Evolutionary conservation across 2,113 vertebrate genomes (phyloP).

Genomic region (Solea senegalensis): DNA sequence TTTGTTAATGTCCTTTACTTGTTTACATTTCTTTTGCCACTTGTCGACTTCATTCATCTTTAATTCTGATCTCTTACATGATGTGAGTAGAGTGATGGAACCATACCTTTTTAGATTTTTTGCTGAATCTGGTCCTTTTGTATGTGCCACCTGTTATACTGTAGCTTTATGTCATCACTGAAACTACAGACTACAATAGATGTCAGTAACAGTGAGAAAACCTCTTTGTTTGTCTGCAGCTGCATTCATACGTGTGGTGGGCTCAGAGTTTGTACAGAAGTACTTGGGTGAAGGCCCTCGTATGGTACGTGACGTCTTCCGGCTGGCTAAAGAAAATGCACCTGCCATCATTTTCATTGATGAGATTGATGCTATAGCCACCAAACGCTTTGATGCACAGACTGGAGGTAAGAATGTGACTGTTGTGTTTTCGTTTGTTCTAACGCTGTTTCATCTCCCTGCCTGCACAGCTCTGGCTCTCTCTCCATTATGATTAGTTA

Average conservation of each 20-base stretch:
- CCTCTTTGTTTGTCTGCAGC: constrained; percentile 73
- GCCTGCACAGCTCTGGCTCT: background rate
- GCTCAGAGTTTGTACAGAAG: constrained; percentile 97
- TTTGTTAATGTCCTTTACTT: too few species aligned
- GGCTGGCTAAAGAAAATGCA: constrained; percentile 96
- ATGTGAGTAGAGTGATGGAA: too few species aligned
- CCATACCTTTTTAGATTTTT: too few species aligned
- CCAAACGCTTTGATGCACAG: constrained; percentile 96
- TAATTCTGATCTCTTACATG: too few species aligned
- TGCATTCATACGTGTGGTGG: constrained; percentile 94
- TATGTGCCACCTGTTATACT: too few species aligned
- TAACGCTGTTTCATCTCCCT: too few species aligned
- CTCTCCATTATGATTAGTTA: background rate
- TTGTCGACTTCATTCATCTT: too few species aligned
- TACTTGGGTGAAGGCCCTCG: constrained; percentile 94
- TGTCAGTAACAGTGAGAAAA: background rate
- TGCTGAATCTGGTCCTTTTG: too few species aligned
- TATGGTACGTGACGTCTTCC: constrained; percentile 95
- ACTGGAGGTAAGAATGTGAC: constrained; percentile 85
- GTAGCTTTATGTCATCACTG: too few species aligned
- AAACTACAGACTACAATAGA: background rate
- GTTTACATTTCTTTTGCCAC: too few species aligned
- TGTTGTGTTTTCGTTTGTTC: too few species aligned
- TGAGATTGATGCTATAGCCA: constrained; percentile 95
- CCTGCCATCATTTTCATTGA: constrained; percentile 98